A percentile compares a stretch with the other conserved stretches of the same genome.
Conservation (phyloP, 1,140 invertebrate genomes). For the Drosophila pseudoananassae region DNA sequence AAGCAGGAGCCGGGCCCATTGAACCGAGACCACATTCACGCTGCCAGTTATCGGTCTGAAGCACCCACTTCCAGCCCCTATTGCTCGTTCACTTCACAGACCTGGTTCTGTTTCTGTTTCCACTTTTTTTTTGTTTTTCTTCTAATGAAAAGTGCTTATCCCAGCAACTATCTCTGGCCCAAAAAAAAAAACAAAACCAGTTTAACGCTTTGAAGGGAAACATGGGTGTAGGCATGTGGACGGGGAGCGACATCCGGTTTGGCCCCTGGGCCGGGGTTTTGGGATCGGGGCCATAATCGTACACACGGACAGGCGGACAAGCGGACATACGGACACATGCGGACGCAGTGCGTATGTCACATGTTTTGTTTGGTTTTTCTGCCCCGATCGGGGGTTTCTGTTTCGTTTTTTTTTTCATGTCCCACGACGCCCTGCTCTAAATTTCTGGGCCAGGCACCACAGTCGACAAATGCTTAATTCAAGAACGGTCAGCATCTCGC, state of each 20-base stretch:
- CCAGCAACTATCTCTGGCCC: constrained; percentile 73
- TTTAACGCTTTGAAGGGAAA: constrained; percentile 39
- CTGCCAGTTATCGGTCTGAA: constrained; percentile 16
- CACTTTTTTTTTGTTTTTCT: constrained; percentile 22
- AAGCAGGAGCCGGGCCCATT: constrained; percentile 21
- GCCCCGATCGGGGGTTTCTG: constrained; percentile 18
- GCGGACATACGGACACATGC: constrained; percentile 9
- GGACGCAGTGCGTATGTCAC: constrained; percentile 78
- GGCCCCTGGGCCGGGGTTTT: constrained; percentile 23
- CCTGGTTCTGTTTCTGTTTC: constrained; percentile 1
- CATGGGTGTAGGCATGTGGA: constrained; percentile 12
- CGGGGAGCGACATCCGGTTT: constrained; percentile 38
- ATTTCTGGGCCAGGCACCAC: constrained; percentile 53
- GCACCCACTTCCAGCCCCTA: neutral
- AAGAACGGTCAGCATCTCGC: constrained; percentile 46
- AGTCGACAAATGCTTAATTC: constrained; percentile 77
- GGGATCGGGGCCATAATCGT: constrained; percentile 52
- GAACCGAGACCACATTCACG: constrained; percentile 37
- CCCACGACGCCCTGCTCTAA: constrained; percentile 45
- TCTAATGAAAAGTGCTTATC: constrained; percentile 78
- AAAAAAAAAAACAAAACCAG: constrained; percentile 71
- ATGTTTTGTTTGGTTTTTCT: constrained; percentile 61
- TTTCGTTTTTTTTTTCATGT: constrained; percentile 20
- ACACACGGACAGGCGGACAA: too few relatives aligned
- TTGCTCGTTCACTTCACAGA: neutral